Evolutionary conservation across 2,113 vertebrate species (phyloP), one percentile per base, ranked within the genome.

Genomic region (Pseudopipra pipra): DNA sequence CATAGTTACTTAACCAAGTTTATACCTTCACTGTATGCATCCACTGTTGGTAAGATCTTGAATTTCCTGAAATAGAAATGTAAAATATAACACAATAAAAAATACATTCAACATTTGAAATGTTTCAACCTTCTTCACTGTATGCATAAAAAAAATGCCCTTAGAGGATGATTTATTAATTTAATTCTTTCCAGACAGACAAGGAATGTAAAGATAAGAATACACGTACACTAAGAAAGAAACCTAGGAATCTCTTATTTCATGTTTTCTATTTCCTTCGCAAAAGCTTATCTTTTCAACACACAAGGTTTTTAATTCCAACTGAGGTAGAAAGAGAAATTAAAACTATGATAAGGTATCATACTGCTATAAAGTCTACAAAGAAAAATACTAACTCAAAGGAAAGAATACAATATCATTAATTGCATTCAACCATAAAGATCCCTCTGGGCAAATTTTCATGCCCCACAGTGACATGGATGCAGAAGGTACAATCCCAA

Each of bases 41-140:
- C 99, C 99, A 99, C 9, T 99, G 99, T 83, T 99, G 99, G 61
- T 99, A 99, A 30, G 99, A 98, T 91, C 98, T 98, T 9, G 98
- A 97, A 95, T 98, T 99, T 97, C 99, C 99, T 99, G 97, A 46
- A 96, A 98, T 5, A 90, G 8, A 97, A 51, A 90, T 4, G 12
- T 37, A 72, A 94, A 63, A 80, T 30, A 62, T 51, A 67, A 62
- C 41, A 90, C 46, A 89, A 61, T 68, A 44, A 93, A 84, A 93
- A 25, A 59, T 5, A 73, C 4, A 44, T 56, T 81, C 54, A 75
- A 25, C 7, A 52, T 43, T 73, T 71, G 30, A 17, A 73, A 78
- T 63, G 56, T 30, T 81, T 78, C 41, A 86, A 23, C 8, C 10
- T 7, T 62, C 61, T 21, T 63, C 51, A 70, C 37, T 70, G 62